Conservation (phyloP, 2,113 vertebrate species). For the Marmota monax region DNA sequence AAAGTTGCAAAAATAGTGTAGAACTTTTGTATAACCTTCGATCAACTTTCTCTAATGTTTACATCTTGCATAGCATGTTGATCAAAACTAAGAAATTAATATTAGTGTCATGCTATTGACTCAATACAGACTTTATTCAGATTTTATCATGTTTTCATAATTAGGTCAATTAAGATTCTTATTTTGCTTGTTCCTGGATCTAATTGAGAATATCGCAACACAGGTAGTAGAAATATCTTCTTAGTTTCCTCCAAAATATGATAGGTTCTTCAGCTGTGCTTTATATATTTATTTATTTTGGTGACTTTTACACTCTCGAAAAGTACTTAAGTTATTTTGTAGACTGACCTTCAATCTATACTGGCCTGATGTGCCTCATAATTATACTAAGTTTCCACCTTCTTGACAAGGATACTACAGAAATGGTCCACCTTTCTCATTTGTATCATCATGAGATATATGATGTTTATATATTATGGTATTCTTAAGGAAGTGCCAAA, state of each 20-base stretch:
- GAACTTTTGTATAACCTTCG: neutral
- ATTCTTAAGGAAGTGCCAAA: neutral
- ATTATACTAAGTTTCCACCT: neutral
- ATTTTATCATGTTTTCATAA: neutral
- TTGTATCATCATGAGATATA: neutral
- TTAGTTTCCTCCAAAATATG: neutral
- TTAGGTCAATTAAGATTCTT: neutral
- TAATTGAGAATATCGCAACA: neutral
- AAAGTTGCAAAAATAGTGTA: neutral
- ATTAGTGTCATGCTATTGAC: neutral
- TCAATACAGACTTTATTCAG: neutral
- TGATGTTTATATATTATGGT: neutral
- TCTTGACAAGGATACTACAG: neutral
- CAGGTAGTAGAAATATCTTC: neutral
- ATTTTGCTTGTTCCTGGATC: neutral
- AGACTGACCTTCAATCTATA: neutral
- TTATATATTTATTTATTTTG: neutral
- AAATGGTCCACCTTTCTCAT: neutral
- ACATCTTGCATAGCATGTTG: neutral
- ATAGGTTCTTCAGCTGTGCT: neutral
- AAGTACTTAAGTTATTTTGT: neutral
- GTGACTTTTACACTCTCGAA: neutral
- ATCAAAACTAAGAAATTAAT: neutral
- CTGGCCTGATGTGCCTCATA: neutral
- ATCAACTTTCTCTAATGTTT: slow-evolving; percentile 9